phyloP scores from a whole-genome alignment of 2,797 vertebrate species.

The Intellagama lesueurii region DNA sequence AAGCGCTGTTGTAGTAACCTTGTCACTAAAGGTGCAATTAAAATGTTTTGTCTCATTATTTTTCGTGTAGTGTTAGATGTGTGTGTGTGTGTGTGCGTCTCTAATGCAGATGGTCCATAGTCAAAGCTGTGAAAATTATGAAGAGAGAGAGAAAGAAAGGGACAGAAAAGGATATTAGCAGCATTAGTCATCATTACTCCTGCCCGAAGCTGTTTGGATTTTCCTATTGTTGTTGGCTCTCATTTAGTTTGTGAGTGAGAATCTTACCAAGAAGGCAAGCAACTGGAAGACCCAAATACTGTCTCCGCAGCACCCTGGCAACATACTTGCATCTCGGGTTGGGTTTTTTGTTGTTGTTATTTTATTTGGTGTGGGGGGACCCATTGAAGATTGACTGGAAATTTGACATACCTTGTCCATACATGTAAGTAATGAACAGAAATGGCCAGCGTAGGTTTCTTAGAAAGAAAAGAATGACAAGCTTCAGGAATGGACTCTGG shows the following conservation, averaged over 20 bases:
- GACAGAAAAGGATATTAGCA: conserved; percentile 19
- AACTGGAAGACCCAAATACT: conserved; percentile 2
- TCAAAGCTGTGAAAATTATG: conserved; percentile 71
- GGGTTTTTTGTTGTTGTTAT: background rate
- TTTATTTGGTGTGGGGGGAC: no score
- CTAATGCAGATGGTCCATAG: conserved; percentile 73
- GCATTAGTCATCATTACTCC: conserved; percentile 52
- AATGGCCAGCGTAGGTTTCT: background rate
- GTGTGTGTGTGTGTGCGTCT: conserved; percentile 37
- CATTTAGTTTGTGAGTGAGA: conserved; percentile 15
- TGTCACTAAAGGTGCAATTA: conserved; percentile 70
- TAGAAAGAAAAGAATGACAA: background rate
- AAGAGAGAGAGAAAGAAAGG: background rate
- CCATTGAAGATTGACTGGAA: background rate
- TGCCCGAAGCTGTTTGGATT: conserved; percentile 51
- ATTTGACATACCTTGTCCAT: background rate
- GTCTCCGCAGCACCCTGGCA: background rate
- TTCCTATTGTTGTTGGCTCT: conserved; percentile 3
- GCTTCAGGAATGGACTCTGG: background rate
- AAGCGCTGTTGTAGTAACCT: conserved; percentile 68
- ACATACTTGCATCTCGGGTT: background rate
- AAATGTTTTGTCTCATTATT: conserved; percentile 71
- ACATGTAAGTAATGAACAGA: background rate
- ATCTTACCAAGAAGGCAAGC: conserved; percentile 1
- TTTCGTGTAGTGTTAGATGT: conserved; percentile 62